phyloP scores from a whole-genome alignment of 2,113 vertebrate species.

The Pagrus major region DNA sequence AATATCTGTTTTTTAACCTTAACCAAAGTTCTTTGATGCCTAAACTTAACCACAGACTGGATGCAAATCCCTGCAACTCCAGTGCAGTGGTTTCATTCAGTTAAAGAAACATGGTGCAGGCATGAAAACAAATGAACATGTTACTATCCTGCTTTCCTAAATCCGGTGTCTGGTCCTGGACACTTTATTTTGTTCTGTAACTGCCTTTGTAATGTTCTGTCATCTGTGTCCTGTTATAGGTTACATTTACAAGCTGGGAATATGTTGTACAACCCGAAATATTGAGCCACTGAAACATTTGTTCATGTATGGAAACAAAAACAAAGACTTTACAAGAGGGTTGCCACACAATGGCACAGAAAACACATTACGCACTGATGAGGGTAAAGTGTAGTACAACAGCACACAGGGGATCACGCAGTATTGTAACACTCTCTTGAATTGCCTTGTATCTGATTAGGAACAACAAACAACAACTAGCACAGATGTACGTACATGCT shows the following conservation, averaged over 20 bases:
- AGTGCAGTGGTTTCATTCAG: too few relatives aligned
- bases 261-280: not conserved
- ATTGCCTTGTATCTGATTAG: constrained; percentile 1
- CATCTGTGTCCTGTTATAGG: not conserved
- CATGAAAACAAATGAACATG: too few relatives aligned
- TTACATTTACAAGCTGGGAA: constrained; percentile 5
- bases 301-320: not conserved
- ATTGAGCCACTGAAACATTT: not conserved
- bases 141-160: too few relatives aligned
- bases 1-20: too few relatives aligned
- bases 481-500: not conserved
- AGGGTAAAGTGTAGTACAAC: not conserved
- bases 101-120: too few relatives aligned
- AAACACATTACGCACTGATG: not conserved
- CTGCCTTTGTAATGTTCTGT: not conserved
- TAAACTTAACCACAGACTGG: too few relatives aligned
- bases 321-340: not conserved
- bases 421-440: not conserved
- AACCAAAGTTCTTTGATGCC: too few relatives aligned
- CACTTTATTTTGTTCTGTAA: not conserved
- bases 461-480: not conserved
- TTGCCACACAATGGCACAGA: not conserved
- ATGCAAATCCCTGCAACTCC: too few relatives aligned
- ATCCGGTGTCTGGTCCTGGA: too few relatives aligned
- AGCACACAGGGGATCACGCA: not conserved